Evolutionary conservation across 1,140 invertebrate genomes (phyloP), one percentile per base, ranked within the genome.

Genomic region (Drosophila jambulina): DNA sequence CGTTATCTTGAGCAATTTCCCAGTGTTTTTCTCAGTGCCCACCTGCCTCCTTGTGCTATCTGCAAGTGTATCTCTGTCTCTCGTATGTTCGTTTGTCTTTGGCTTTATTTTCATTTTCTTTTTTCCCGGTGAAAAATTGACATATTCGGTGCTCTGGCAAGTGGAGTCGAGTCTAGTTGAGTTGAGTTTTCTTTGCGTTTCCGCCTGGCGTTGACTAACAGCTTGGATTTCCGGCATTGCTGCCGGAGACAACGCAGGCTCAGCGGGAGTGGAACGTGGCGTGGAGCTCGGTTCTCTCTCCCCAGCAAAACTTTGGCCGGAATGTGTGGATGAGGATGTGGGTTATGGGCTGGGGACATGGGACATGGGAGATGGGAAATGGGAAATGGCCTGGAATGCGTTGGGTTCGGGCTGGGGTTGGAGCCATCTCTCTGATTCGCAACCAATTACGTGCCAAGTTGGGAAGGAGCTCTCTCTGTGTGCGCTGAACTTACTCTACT

Each of bases 171-270:
- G 49, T 43, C 46, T 29, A 67, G 38, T 51, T 25, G 51, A 49
- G 51, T 68, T 58, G 64, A 79, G 71, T 82, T 79, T 79, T 82
- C 70, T 68, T 77, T 77, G 72, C 61, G 80, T 65, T 82, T 85
- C 82, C 82, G 82, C 53, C 69, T 82, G 80, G 80, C 80, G 76
- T 83, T 83, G 76, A 84, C 80, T 84, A 83, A 82, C 82, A 80
- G 82, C 76, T 87, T 88, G 72, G 71, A 75, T 80, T 75, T 87
- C 84, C 83, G 74, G 45, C 62, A 77, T 42, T 42, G 67, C 62
- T 68, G 62, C 17, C 43, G 42, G 38, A 45, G 69, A 68, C 64
- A 68, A 68, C 64, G 48, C 61, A 38, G 29, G 29, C 25, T 10
- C 27, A n/a, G n/a, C n/a, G 56, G 15, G 21, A 34, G 65, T 17